A percentile compares a stretch with the other conserved stretches of the same genome.
These are phyloP conservation scores for Dryobota labecula DNA, from an alignment of 2,888 invertebrate species.

Conservation along the genomic window DNA sequence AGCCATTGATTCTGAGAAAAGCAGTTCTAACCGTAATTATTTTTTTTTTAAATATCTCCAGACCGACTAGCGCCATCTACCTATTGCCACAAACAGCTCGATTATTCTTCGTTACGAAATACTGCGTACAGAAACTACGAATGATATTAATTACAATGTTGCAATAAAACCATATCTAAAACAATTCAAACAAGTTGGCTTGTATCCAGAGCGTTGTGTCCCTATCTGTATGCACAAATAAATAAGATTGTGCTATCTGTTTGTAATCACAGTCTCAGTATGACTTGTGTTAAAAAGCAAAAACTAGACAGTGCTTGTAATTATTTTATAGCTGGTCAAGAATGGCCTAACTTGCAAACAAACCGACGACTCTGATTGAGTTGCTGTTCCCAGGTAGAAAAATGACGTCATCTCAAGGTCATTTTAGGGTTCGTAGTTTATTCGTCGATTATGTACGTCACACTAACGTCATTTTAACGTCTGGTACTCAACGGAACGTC, in stretches of 20 bases:
- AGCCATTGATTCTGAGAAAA: not conserved
- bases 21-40: not conserved
- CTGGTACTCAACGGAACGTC: no score
- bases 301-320: conserved; percentile 34
- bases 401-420: no score
- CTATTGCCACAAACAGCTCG: conserved; percentile 31
- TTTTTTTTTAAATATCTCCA: not conserved
- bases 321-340: conserved; percentile 24
- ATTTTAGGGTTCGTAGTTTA: no score
- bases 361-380: conserved; percentile 10
- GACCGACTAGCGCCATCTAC: conserved; percentile 37
- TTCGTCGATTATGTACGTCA: no score
- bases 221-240: conserved; percentile 48
- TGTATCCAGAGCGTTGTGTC: conserved; percentile 50
- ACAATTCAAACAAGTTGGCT: conserved; percentile 62
- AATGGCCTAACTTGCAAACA: conserved; percentile 9
- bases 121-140: conserved; percentile 28
- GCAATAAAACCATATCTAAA: conserved; percentile 60
- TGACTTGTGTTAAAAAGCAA: conserved; percentile 20
- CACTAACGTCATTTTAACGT: no score
- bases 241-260: conserved; percentile 58
- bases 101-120: conserved; percentile 37
- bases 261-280: conserved; percentile 28
- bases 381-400: no score
- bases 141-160: conserved; percentile 59